Evolutionary conservation across 2,888 invertebrate genomes (phyloP).

Genomic region (Octonoba sinensis): DNA sequence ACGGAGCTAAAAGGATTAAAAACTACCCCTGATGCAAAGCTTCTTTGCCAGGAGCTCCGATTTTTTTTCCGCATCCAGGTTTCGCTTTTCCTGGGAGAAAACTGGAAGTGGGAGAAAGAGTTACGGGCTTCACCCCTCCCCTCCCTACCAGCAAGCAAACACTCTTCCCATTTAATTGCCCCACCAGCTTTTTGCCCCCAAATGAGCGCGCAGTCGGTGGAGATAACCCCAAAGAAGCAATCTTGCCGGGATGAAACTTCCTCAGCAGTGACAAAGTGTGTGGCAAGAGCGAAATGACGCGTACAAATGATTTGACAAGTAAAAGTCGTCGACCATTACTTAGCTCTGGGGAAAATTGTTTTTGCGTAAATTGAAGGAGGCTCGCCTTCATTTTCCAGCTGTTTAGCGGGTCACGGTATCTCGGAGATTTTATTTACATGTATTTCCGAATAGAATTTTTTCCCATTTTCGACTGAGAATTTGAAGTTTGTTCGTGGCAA

Average conservation of each 20-base stretch:
- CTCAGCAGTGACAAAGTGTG: not conserved
- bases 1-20: no score
- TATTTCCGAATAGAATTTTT: no score
- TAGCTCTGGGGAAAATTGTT: constrained; percentile 28
- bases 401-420: not conserved
- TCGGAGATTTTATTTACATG: not conserved
- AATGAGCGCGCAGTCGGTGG: not conserved
- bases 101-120: no score
- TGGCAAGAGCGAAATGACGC: constrained; percentile 9
- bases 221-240: not conserved
- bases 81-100: no score
- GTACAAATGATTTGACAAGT: constrained; percentile 49
- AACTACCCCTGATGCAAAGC: no score
- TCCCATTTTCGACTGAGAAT: no score
- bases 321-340: constrained; percentile 40
- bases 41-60: no score
- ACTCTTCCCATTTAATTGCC: not conserved
- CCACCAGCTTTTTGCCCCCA: not conserved
- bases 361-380: constrained; percentile 34
- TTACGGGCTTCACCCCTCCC: no score
- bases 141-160: not conserved
- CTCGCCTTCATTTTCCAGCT: constrained; percentile 1
- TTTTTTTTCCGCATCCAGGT: no score
- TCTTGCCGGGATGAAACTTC: not conserved
- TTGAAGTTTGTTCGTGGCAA: no score